Base-by-base conservation (phyloP, 2,113 vertebrate genomes). In the Theristicus caerulescens region DNA sequence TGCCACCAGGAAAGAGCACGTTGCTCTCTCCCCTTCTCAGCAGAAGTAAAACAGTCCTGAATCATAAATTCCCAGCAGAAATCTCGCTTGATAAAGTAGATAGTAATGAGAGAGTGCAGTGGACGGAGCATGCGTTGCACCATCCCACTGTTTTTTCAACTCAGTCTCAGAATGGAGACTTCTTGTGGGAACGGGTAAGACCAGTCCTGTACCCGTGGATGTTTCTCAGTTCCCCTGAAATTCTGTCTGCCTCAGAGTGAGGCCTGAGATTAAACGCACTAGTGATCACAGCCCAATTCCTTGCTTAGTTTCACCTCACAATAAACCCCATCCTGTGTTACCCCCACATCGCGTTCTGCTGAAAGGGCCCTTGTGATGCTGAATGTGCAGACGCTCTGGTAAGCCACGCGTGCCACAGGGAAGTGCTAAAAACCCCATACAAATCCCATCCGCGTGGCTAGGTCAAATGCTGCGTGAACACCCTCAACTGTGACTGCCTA, bases 351-450 rank as follows among this genome's bases (percentile, higher is more conserved):
- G 10, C 47, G 5, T 7, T 20, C 11, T 25, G 34, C n/a, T 86
- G 64, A 34, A 38, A 80, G 46, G 49, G 19, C 21, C 38, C 40
- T 54, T 34, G 31, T 69, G 82, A 86, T 27, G 40, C 34, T 49
- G 21, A 51, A 77, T 1, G 31, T 9, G n/a, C 2, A 49, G 71
- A 65, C 0, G 0, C 52, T 31, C 4, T 3, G 51, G 0, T 9
- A 87, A 87, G 29, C 27, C 72, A 81, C 0, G 0, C 0, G 1
- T 34, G 64, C 55, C 0, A 0, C 2, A 0, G 34, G 27, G 31
- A 61, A 78, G 9, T 18, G 66, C 10, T 72, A 32, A 78, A 80
- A 86, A 36, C 13, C 5, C 29, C 36, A 15, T 4, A 65, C 10
- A 93, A 80, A 94, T 44, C 54, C 78, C 14, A 10, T 11, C 42